Evolutionary conservation across 2,113 vertebrate genomes (phyloP), one percentile per base, ranked within the genome.

Genomic region (Dasyurus viverrinus): DNA sequence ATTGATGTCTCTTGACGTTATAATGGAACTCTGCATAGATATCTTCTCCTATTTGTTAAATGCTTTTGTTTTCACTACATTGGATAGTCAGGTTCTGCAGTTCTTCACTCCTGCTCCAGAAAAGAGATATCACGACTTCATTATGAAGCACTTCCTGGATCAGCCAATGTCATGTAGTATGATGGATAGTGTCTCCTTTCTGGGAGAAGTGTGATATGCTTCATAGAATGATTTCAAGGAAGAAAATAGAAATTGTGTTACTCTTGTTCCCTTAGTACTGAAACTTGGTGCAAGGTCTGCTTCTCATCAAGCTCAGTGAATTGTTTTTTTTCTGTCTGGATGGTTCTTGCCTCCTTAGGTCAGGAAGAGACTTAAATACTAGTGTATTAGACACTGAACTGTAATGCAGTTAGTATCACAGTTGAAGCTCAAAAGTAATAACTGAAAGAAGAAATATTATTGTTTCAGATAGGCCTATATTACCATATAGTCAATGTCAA

Each of bases 241-340:
- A 97, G 98, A 96, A 95, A 95, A 2, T 16, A 94, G 96, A 96
- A 96, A 42, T 96, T 95, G 97, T 93, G 0, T 96, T 97, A 96
- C 95, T 23, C 0, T 92, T 97, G 90, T 0, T 94, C 98, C 96
- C 76, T 98, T 97, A 98, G 96, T 91, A 93, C 97, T 94, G 95
- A 97, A 97, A 76, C 53, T 94, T 96, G 95, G 95, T 96, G 53
- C 97, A 26, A 95, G 23, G 89, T 97, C 98, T 98, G 98, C 95
- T 98, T 98, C 98, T 55, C 94, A 91, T 98, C 98, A 98, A 96
- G 24, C 60, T 89, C 8, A 10, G 22, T 91, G 93, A 25, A 27
- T 98, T 98, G 96, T 97, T 98, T 98, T 98, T 96, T 96, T 97
- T 96, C 95, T 96, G 93, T 97, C 96, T 94, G 95, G 96, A 68